Evolutionary conservation across 2,888 invertebrate genomes (phyloP), one percentile per base, ranked within the genome.

Genomic region (Lepidocyrtoides sp.): DNA sequence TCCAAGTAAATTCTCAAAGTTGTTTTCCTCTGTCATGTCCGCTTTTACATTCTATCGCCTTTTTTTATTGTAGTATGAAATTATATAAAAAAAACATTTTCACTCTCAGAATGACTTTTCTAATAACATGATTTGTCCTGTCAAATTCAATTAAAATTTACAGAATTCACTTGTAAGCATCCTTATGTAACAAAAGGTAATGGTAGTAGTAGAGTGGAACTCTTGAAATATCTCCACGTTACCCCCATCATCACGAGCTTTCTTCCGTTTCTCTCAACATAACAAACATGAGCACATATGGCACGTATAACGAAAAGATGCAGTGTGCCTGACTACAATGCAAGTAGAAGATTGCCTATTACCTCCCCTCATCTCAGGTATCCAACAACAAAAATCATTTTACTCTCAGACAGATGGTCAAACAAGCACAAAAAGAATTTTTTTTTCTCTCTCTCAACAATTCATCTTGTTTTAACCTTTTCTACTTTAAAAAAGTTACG

Each of bases 381-480:
- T 36, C 36, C 36, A 14, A 44, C 48, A 69, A 54, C 29, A 20
- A n/a, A 75, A 48, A 10, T 17, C 48, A 75, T 44, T 75, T 48
- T 48, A 26, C 48, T 75, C 26, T 26, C n/a, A 29, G 77, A 54
- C 77, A 77, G 77, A 77, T 77, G 77, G 77, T 77, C 77, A 77
- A 77, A 77, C 51, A 63, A 29, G 26, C 29, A 63, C 1, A 51
- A 77, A 54, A 54, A 26, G 2, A 0, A 63, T 29, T 29, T 69
- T 72, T 12, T 20, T 72, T 41, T 72, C n/a, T 72, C 44, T 17
- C n/a, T 72, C 17, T 72, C 12, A 23, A 32, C 41, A 23, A 72
- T n/a, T 10, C 72, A 41, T 44, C 32, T 44, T n/a, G 20, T 72
- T 72, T 72, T 26, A 36, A 41, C 72, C 23, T 72, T 41, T 72